Percentiles rank a stretch among this genome's conserved stretches.
Evolutionary conservation across 2,888 invertebrate species (phyloP).

Genomic region (Timandra comae): DNA sequence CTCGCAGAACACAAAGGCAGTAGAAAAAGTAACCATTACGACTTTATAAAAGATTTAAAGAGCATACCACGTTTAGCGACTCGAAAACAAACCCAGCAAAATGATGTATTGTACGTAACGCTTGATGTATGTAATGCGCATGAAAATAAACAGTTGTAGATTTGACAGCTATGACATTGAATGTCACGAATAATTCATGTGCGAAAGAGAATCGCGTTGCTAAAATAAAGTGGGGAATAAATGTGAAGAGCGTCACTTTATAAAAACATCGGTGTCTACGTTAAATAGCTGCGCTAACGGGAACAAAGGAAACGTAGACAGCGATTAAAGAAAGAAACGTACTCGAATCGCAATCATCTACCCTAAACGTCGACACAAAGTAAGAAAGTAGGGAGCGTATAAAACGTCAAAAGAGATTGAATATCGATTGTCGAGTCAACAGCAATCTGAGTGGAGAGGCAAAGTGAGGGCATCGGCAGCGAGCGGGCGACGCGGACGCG

Average conservation of each 20-base stretch:
- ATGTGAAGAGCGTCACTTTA: conserved; percentile 5
- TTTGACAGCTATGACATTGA: conserved; percentile 16
- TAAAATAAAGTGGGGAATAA: conserved; percentile 6
- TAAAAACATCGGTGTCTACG: conserved; percentile 9
- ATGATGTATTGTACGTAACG: conserved; percentile 8
- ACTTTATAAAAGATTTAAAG: too few relatives aligned
- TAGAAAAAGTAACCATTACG: too few relatives aligned
- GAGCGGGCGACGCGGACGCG: conserved; percentile 21
- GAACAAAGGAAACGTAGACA: conserved; percentile 38
- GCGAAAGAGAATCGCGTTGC: conserved; percentile 6
- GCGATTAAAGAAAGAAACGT: conserved; percentile 44
- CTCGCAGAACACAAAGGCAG: too few relatives aligned
- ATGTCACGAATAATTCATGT: conserved; percentile 10
- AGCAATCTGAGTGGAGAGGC: conserved; percentile 53
- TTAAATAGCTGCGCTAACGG: conserved; percentile 16
- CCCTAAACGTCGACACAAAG: conserved; percentile 66
- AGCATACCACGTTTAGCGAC: too few relatives aligned
- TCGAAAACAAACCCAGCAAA: conserved; percentile 1
- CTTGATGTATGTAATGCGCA: background rate
- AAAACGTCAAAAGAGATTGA: conserved; percentile 74
- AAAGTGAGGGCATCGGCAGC: too few relatives aligned
- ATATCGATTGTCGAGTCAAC: conserved; percentile 73
- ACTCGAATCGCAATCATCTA: conserved; percentile 54
- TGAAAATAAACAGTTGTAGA: conserved; percentile 9
- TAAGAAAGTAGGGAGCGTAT: conserved; percentile 66